Evolutionary conservation across 2,797 vertebrate species (phyloP).

Genomic region (Pseudocheirus occidentalis): DNA sequence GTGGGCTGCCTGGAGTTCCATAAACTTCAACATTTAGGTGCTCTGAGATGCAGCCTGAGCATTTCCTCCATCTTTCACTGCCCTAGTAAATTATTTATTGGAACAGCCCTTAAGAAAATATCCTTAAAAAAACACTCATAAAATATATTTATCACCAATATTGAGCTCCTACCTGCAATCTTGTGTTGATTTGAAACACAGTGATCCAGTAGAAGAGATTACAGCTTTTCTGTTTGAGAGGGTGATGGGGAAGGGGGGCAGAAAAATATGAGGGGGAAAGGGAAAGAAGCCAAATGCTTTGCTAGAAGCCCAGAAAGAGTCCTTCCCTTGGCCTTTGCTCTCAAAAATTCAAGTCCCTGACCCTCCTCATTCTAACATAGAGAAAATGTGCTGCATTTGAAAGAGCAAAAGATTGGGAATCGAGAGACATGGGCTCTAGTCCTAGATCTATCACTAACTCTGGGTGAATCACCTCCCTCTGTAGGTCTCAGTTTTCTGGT

Average conservation of each 20-base stretch:
- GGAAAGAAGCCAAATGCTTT: slow-evolving; percentile 9
- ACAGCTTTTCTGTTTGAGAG: background rate
- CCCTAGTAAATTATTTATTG: slow-evolving; percentile 52
- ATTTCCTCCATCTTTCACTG: slow-evolving; percentile 33
- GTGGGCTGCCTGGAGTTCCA: slow-evolving; percentile 7
- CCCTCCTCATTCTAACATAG: background rate
- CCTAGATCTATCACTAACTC: background rate
- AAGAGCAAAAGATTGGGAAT: background rate
- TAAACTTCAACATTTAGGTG: slow-evolving; percentile 46
- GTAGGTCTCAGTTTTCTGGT: background rate
- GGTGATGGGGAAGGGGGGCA: background rate
- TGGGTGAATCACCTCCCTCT: background rate
- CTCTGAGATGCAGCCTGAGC: slow-evolving; percentile 24
- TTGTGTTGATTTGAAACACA: slow-evolving; percentile 46
- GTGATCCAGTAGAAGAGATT: background rate
- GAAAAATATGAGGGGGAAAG: background rate
- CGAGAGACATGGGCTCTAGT: background rate
- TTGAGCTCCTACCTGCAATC: slow-evolving; percentile 12
- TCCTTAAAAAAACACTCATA: slow-evolving; percentile 33
- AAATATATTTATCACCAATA: slow-evolving; percentile 46
- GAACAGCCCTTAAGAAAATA: slow-evolving; percentile 48
- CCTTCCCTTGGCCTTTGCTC: slow-evolving; percentile 21
- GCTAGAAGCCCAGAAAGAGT: background rate
- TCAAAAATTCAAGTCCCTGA: slow-evolving; percentile 16
- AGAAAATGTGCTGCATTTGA: background rate